These are phyloP conservation scores for Andrena cerasifolii DNA, from an alignment of 1,140 invertebrate species.

Conservation along the genomic window DNA sequence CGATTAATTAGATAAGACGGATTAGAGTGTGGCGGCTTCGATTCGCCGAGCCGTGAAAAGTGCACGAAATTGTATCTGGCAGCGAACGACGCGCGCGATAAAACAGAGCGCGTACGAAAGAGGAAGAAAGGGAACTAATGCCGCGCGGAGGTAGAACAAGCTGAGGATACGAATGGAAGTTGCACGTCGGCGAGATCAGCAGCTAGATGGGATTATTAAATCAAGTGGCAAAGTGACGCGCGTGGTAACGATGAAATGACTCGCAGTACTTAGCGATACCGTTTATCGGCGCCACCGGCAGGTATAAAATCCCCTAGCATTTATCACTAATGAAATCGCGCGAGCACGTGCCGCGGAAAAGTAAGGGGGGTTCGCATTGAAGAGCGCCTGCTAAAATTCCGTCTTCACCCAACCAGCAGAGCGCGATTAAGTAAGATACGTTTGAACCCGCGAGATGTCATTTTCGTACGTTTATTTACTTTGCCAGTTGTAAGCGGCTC, in stretches of 20 bases:
- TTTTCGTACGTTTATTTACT: neutral
- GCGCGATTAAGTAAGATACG: too few species aligned
- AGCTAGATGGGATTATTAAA: conserved; percentile 18
- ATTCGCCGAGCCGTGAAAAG: conserved; percentile 11
- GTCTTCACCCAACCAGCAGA: neutral
- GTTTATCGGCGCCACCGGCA: neutral
- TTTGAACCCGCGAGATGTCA: neutral
- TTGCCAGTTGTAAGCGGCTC: neutral
- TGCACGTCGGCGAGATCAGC: neutral
- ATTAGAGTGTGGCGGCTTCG: neutral
- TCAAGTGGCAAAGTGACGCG: conserved; percentile 12
- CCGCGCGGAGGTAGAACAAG: neutral
- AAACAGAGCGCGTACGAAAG: neutral
- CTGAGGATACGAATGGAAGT: neutral
- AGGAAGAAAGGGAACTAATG: neutral
- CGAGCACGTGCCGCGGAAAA: neutral
- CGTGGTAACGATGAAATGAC: conserved; percentile 33
- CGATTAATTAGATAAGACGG: conserved; percentile 20
- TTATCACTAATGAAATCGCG: neutral
- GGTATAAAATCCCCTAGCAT: neutral
- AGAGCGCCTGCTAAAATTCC: neutral
- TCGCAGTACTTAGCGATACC: neutral
- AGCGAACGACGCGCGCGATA: conserved; percentile 1
- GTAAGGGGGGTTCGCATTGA: neutral
- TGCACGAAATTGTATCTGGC: conserved; percentile 3